Evolutionary conservation across 2,888 invertebrate genomes (phyloP).

Genomic region (Leptarthrus brevirostris): DNA sequence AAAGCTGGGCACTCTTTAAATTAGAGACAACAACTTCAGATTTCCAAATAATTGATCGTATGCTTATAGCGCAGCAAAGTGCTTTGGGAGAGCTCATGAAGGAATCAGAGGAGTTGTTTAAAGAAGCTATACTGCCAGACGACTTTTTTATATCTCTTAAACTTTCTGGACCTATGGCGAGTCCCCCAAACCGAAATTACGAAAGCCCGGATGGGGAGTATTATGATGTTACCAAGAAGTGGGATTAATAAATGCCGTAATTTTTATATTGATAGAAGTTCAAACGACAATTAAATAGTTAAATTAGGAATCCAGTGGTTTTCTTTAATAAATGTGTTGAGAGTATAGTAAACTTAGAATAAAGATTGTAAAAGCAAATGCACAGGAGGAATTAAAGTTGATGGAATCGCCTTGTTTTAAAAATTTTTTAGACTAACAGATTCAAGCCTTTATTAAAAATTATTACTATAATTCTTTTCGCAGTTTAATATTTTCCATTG

Average conservation of each 20-base stretch:
- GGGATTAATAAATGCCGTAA: conserved; percentile 74
- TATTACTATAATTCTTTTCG: too few species aligned
- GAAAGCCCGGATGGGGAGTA: conserved; percentile 92
- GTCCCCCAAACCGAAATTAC: conserved; percentile 86
- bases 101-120: conserved; percentile 88
- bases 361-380: too few species aligned
- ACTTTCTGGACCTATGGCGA: conserved; percentile 80
- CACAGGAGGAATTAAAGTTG: too few species aligned
- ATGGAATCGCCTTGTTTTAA: too few species aligned
- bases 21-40: conserved; percentile 73
- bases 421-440: too few species aligned
- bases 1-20: conserved; percentile 82
- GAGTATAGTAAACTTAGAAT: too few species aligned
- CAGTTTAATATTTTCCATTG: too few species aligned
- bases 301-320: too few species aligned
- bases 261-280: too few species aligned
- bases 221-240: conserved; percentile 81
- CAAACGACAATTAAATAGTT: too few species aligned
- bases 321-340: too few species aligned
- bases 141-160: conserved; percentile 75
- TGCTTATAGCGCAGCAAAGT: conserved; percentile 77
- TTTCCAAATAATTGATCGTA: conserved; percentile 75
- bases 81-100: conserved; percentile 83
- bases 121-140: conserved; percentile 87
- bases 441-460: too few species aligned